Percentiles rank a stretch among this genome's conserved stretches.
phyloP scores from a whole-genome alignment of 2,888 invertebrate genomes.

The Microctonus brassicae region DNA sequence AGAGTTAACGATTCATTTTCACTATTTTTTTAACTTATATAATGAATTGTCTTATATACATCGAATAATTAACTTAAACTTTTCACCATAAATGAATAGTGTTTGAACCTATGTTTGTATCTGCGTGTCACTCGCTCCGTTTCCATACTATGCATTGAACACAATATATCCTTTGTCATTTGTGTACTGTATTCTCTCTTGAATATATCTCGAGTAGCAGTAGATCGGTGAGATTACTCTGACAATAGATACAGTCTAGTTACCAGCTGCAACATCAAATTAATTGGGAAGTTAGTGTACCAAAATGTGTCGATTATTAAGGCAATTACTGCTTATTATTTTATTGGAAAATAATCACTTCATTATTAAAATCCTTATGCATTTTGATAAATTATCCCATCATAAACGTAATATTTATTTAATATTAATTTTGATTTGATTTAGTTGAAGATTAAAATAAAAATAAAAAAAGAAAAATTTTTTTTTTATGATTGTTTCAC shows the following conservation, averaged over 20 bases:
- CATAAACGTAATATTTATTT: neutral
- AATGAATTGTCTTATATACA: too few relatives aligned
- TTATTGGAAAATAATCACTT: neutral
- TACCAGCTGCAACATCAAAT: slow-evolving; percentile 5
- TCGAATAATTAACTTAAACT: too few relatives aligned
- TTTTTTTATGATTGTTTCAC: too few relatives aligned
- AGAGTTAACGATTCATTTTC: too few relatives aligned
- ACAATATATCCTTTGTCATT: slow-evolving; percentile 15
- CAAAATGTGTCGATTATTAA: neutral
- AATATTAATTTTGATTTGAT: too few relatives aligned
- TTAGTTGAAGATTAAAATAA: too few relatives aligned
- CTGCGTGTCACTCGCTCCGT: neutral
- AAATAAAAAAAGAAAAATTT: too few relatives aligned
- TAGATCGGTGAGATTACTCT: slow-evolving; percentile 26
- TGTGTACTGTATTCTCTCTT: neutral
- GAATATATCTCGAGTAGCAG: neutral
- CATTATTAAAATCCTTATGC: neutral
- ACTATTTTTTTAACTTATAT: too few relatives aligned
- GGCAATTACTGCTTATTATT: neutral
- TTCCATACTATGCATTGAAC: neutral
- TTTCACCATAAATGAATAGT: too few relatives aligned
- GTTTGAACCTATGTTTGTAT: neutral
- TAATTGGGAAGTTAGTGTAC: slow-evolving; percentile 1
- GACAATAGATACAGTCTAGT: slow-evolving; percentile 20
- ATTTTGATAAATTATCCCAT: neutral